These are phyloP conservation scores for Drosophila pruinosa DNA, from an alignment of 1,140 invertebrate species.

Conservation along the genomic window DNA sequence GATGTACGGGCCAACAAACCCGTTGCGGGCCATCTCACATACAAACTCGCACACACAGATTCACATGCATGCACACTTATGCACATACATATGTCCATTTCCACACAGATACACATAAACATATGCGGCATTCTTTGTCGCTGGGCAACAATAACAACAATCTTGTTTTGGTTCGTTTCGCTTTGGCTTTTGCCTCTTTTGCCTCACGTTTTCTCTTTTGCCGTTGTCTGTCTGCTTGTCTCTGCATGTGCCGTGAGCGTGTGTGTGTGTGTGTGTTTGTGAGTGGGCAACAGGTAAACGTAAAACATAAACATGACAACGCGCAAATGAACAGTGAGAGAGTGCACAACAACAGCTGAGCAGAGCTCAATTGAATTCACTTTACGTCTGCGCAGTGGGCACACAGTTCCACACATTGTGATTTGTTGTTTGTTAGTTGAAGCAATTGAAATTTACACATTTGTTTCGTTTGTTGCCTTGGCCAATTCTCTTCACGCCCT, in stretches of 20 bases:
- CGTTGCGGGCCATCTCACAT: constrained; percentile 36
- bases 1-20: constrained; percentile 47
- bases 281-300: constrained; percentile 29
- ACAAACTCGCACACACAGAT: constrained; percentile 7
- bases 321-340: not conserved
- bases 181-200: constrained; percentile 26
- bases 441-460: constrained; percentile 30
- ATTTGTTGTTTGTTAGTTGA: constrained; percentile 4
- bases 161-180: constrained; percentile 13
- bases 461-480: not conserved
- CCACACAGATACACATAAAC: not conserved
- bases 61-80: not conserved
- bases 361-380: constrained; percentile 7
- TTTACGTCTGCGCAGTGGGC: constrained; percentile 16
- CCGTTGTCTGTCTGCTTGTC: not conserved
- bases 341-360: constrained; percentile 23
- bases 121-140: constrained; percentile 17
- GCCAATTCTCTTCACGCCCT: constrained; percentile 21
- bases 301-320: not conserved
- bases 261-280: not conserved
- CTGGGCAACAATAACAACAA: constrained; percentile 17
- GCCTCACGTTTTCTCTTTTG: constrained; percentile 43
- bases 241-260: not conserved
- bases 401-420: not conserved
- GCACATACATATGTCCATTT: not conserved